Conservation (phyloP, 2,797 vertebrate species). For the Podargus strigoides region DNA sequence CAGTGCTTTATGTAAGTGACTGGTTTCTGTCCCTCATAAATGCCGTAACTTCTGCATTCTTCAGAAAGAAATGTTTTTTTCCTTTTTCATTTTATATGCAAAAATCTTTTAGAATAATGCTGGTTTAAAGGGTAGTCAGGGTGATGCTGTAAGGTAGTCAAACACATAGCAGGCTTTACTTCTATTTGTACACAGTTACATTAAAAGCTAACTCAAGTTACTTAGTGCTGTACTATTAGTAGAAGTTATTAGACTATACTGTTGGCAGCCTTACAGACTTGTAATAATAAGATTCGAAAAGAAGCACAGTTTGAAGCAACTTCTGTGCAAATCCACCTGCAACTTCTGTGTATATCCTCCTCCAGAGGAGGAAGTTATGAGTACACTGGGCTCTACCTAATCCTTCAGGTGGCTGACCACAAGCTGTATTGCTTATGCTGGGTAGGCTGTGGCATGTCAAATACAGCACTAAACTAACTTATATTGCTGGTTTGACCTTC, state of each 20-base stretch:
- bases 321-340: neutral
- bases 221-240: neutral
- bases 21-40: neutral
- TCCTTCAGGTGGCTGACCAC: neutral
- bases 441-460: neutral
- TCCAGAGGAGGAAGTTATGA: neutral
- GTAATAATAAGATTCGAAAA: neutral
- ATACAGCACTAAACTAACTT: neutral
- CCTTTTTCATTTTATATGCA: neutral
- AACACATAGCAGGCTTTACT: neutral
- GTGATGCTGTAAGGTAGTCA: neutral
- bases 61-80: neutral
- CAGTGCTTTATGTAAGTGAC: neutral
- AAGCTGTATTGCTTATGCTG: neutral
- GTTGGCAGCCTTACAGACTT: neutral
- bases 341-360: neutral
- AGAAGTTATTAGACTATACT: neutral
- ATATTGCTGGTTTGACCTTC: neutral
- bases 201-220: neutral
- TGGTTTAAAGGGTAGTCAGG: neutral
- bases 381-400: neutral
- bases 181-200: neutral
- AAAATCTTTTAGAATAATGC: neutral
- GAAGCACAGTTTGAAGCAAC: neutral
- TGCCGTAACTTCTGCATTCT: neutral